Evolutionary conservation across 2,797 vertebrate genomes (phyloP).

Genomic region (Gambusia yucatana): DNA sequence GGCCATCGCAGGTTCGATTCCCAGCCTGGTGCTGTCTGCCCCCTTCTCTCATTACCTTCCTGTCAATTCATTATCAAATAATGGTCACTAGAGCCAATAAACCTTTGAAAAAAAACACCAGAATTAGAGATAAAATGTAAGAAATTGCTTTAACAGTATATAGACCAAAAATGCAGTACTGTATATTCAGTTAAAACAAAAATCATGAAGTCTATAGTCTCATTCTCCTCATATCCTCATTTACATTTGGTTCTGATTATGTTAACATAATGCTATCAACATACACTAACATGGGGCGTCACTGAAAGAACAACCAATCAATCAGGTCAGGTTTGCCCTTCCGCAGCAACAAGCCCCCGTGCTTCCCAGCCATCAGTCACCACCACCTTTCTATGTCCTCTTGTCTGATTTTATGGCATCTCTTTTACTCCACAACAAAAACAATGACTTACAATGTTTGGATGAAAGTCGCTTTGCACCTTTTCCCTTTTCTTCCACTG

Average conservation of each 20-base stretch:
- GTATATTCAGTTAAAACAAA: conserved; percentile 24
- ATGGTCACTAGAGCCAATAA: too few relatives aligned
- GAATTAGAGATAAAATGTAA: not conserved
- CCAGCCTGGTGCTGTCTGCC: too few relatives aligned
- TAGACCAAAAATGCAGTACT: not conserved
- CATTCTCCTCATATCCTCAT: conserved; percentile 12
- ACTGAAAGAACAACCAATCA: conserved; percentile 70
- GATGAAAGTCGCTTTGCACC: conserved; percentile 71
- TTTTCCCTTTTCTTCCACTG: conserved; percentile 45
- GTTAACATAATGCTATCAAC: conserved; percentile 44
- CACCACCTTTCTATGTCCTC: conserved; percentile 72
- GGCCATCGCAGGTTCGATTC: too few relatives aligned
- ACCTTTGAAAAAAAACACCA: not conserved
- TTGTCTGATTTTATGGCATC: conserved; percentile 77
- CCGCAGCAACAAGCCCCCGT: conserved; percentile 71
- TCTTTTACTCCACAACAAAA: conserved; percentile 68
- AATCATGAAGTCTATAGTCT: conserved; percentile 24
- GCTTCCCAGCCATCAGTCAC: conserved; percentile 75
- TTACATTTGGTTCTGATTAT: conserved; percentile 22
- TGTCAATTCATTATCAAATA: too few relatives aligned
- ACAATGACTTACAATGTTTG: conserved; percentile 79
- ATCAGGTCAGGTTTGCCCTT: conserved; percentile 80
- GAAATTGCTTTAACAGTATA: not conserved
- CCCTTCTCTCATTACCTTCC: too few relatives aligned
- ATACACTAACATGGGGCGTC: conserved; percentile 44